phyloP scores from a whole-genome alignment of 2,797 vertebrate genomes.

The Sebastes oblongus region DNA sequence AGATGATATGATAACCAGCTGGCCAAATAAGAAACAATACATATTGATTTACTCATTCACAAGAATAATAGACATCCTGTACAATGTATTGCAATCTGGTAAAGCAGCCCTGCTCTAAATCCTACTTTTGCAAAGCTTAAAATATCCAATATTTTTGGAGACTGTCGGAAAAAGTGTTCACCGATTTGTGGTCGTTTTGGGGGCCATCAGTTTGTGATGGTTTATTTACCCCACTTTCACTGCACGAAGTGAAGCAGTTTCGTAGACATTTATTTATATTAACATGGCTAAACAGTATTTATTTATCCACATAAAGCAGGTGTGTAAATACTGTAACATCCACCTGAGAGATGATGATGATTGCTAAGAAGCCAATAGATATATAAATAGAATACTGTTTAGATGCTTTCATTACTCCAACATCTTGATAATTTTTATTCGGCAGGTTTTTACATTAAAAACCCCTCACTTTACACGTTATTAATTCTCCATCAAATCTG shows the following conservation, averaged over 20 bases:
- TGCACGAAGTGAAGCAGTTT: neutral
- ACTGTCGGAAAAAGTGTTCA: neutral
- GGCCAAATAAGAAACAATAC: neutral
- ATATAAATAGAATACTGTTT: neutral
- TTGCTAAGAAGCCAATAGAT: neutral
- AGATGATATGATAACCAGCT: neutral
- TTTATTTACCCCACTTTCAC: neutral
- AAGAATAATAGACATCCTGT: neutral
- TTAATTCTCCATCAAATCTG: conserved; percentile 73
- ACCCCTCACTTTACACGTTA: conserved; percentile 68
- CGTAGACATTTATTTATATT: neutral
- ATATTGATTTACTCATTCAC: neutral
- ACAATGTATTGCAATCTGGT: neutral
- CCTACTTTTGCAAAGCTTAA: neutral
- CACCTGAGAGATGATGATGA: conserved; percentile 12
- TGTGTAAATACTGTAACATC: neutral
- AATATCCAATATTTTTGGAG: neutral
- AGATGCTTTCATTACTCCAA: conserved; percentile 5
- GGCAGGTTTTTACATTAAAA: conserved; percentile 46
- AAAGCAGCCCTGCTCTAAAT: neutral
- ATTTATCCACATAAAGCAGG: neutral
- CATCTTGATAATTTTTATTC: conserved; percentile 43
- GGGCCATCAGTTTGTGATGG: neutral
- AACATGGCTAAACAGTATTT: neutral
- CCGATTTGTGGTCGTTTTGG: neutral